Evolutionary conservation across 2,113 vertebrate genomes (phyloP), one percentile per base, ranked within the genome.

Genomic region (Edolisoma coerulescens): DNA sequence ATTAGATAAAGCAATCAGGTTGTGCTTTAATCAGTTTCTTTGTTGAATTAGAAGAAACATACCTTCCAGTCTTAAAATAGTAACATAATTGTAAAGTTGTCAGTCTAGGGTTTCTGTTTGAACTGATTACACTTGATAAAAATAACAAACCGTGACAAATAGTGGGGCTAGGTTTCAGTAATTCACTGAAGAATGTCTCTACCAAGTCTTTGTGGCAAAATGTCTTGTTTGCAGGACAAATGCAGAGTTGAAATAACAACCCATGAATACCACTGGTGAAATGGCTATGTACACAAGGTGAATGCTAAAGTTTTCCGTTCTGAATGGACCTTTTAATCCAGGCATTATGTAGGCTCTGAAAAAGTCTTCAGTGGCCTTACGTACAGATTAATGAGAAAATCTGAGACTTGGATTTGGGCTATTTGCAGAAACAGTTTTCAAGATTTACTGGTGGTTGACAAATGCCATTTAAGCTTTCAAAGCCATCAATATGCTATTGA

Each of bases 391-490:
- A 97, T 97, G 97, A 97, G 96, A 95, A 97, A 98, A 97, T 94
- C 97, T 63, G 68, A 98, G 96, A 95, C 97, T 97, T 68, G 12
- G 95, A 97, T 95, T 97, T 97, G 87, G 92, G 96, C 96, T 96
- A 96, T 97, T 98, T 97, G 96, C 97, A 96, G 94, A 98, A 98
- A 97, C 97, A 96, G 76, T 98, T 98, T 98, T 97, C 93, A 97
- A 97, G 98, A 97, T 98, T 97, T 97, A 98, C 97, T 95, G 95
- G 97, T 97, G 97, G 97, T 97, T 98, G 97, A 98, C 98, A 96
- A 98, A 98, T 97, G 97, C 98, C 97, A 97, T 97, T 98, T 98
- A 97, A 97, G 96, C 93, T 96, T 98, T 98, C 97, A 98, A 97
- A 97, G 97, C 95, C 96, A 98, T 97, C 97, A 98, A 95, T 97